A percentile compares a stretch with the other conserved stretches of the same genome.
These are phyloP conservation scores for Caerostris extrusa DNA, from an alignment of 1,140 invertebrate species.

Conservation along the genomic window DNA sequence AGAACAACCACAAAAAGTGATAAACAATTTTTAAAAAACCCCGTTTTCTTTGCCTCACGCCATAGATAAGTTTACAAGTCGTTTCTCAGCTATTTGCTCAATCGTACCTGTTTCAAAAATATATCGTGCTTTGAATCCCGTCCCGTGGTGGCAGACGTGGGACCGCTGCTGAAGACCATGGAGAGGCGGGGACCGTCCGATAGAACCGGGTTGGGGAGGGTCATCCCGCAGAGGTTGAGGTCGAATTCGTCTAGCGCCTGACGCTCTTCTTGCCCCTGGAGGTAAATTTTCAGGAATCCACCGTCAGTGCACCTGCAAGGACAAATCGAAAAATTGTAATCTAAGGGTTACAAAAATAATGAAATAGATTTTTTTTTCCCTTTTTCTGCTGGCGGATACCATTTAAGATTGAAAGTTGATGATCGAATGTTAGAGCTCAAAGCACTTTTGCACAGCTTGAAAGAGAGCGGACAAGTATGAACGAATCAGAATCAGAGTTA, in stretches of 20 bases:
- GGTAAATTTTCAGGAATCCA: constrained; percentile 91
- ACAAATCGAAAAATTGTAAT: not conserved
- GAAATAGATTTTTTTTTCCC: not conserved
- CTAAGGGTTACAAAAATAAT: not conserved
- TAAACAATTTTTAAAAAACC: not conserved
- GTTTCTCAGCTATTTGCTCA: no score
- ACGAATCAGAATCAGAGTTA: no score
- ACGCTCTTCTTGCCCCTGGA: constrained; percentile 95
- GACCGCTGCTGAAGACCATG: constrained; percentile 95
- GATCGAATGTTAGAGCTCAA: no score
- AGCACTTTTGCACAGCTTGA: no score
- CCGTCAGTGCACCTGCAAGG: constrained; percentile 89
- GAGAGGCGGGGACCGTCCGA: constrained; percentile 96
- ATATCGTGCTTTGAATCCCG: constrained; percentile 95
- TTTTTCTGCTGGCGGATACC: no score
- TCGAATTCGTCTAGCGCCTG: constrained; percentile 96
- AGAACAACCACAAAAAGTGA: not conserved
- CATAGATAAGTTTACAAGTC: no score
- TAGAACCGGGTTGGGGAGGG: constrained; percentile 86
- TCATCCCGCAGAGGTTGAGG: constrained; percentile 91
- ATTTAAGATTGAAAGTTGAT: no score
- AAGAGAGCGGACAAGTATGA: no score
- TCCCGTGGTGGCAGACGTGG: constrained; percentile 92
- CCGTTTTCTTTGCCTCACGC: no score
- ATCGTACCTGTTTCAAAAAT: constrained; percentile 90